Percentiles rank a stretch among this genome's conserved stretches.
Conservation (phyloP, 2,888 invertebrate genomes). For the Drosophila austrosaltans region DNA sequence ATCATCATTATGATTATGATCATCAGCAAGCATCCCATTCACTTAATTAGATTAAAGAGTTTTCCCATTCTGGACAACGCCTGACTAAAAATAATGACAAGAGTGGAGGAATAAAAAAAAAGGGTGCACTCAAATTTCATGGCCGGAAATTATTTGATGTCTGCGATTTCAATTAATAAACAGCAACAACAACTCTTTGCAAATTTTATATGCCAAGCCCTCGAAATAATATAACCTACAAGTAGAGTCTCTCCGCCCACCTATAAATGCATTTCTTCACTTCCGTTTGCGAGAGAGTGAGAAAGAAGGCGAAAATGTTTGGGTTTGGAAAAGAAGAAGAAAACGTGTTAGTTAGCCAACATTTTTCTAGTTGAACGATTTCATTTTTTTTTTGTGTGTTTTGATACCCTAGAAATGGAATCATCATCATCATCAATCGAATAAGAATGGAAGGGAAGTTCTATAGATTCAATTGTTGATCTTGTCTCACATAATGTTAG, state of each 20-base stretch:
- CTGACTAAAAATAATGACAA: not conserved
- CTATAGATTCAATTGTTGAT: too few relatives aligned
- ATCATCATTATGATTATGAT: not conserved
- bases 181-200: slow-evolving; percentile 1
- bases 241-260: slow-evolving; percentile 22
- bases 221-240: not conserved
- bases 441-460: too few relatives aligned
- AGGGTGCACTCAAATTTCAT: slow-evolving; percentile 74
- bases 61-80: slow-evolving; percentile 28
- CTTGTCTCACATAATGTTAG: too few relatives aligned
- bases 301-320: not conserved
- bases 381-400: slow-evolving; percentile 4
- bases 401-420: too few relatives aligned
- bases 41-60: slow-evolving; percentile 71
- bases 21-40: slow-evolving; percentile 16
- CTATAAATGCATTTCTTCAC: slow-evolving; percentile 44
- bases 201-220: slow-evolving; percentile 35
- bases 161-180: slow-evolving; percentile 68
- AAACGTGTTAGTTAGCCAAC: slow-evolving; percentile 1
- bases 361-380: slow-evolving; percentile 51
- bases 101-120: slow-evolving; percentile 6
- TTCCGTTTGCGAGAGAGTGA: slow-evolving; percentile 20
- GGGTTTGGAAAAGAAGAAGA: not conserved
- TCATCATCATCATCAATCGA: too few relatives aligned
- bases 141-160: slow-evolving; percentile 72